Evolutionary conservation across 2,797 vertebrate species (phyloP).

Genomic region (Peromyscus eremicus): DNA sequence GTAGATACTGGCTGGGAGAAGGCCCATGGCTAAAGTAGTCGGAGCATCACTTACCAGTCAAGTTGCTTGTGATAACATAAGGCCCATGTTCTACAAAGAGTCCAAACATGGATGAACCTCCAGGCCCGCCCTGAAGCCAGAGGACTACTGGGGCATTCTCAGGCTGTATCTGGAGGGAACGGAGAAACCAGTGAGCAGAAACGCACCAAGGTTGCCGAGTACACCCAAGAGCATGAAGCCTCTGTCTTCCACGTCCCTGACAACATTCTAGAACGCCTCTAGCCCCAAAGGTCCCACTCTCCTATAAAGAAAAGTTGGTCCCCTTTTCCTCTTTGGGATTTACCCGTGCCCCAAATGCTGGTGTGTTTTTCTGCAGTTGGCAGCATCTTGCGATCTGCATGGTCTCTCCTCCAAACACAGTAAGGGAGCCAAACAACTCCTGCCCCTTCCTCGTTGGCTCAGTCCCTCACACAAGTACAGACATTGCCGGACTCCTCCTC

Average conservation of each 20-base stretch:
- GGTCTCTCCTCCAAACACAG: background rate
- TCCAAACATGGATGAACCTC: slow-evolving; percentile 94
- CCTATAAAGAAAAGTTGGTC: background rate
- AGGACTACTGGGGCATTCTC: slow-evolving; percentile 91
- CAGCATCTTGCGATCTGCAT: background rate
- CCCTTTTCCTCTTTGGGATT: background rate
- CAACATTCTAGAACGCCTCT: background rate
- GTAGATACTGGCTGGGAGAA: slow-evolving; percentile 8
- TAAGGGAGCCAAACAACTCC: background rate
- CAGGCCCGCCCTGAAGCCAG: slow-evolving; percentile 95
- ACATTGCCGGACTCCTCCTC: background rate
- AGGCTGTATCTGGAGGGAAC: slow-evolving; percentile 82
- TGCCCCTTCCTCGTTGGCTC: background rate
- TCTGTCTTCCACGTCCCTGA: background rate
- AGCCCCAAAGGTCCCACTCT: background rate
- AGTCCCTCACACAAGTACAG: background rate
- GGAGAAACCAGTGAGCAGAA: background rate
- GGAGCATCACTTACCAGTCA: slow-evolving; percentile 89
- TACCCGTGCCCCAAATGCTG: background rate
- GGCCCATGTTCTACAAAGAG: slow-evolving; percentile 96
- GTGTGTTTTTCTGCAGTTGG: background rate
- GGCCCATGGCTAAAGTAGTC: background rate
- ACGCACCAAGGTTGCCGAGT: background rate
- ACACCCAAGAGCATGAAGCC: background rate
- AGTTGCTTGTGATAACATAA: slow-evolving; percentile 91